phyloP scores from a whole-genome alignment of 2,888 invertebrate genomes.

The Protophormia terraenovae region DNA sequence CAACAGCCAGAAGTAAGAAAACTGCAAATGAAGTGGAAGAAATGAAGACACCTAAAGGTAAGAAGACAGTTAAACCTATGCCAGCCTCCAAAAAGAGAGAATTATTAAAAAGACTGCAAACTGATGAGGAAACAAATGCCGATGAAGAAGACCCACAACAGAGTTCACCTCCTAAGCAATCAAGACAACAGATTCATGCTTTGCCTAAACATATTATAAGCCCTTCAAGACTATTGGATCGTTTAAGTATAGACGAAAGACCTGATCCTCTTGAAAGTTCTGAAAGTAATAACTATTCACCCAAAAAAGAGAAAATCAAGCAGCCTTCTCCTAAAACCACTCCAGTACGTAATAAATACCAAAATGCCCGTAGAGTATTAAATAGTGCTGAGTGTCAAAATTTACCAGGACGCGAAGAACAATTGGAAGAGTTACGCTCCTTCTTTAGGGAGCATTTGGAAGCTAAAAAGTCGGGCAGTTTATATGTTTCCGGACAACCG shows the following conservation, averaged over 20 bases:
- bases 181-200: constrained; percentile 68
- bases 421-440: constrained; percentile 86
- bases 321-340: constrained; percentile 8
- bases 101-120: constrained; percentile 57
- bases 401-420: constrained; percentile 90
- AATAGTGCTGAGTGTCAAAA: constrained; percentile 81
- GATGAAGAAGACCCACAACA: constrained; percentile 63
- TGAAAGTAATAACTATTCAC: neutral
- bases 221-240: constrained; percentile 77
- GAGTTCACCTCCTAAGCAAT: constrained; percentile 79
- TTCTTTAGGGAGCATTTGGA: constrained; percentile 87
- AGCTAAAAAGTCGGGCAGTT: constrained; percentile 87
- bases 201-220: constrained; percentile 75
- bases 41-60: constrained; percentile 73
- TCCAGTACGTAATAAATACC: constrained; percentile 77
- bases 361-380: constrained; percentile 79
- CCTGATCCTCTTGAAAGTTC: constrained; percentile 25
- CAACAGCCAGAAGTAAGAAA: neutral
- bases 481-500: constrained; percentile 98
- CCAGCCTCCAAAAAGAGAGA: constrained; percentile 61
- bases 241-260: constrained; percentile 78
- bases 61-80: constrained; percentile 52
- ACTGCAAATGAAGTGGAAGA: neutral
- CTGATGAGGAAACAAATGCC: constrained; percentile 1
- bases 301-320: neutral